Conservation (phyloP, 2,113 vertebrate species). For the Diadophis punctatus region DNA sequence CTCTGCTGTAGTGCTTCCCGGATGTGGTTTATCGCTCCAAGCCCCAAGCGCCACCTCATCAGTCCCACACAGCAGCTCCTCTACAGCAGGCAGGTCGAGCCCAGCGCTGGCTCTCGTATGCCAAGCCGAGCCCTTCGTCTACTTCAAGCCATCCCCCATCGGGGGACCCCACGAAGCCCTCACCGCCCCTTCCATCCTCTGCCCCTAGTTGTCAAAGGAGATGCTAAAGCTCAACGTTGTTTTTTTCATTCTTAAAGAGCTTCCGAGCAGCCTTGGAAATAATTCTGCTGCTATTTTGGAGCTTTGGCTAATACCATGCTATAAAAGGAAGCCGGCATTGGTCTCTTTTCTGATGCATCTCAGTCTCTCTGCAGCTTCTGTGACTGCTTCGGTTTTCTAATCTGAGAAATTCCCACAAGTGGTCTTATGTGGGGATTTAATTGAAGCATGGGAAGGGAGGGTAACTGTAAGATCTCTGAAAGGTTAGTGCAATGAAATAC, state of each 20-base stretch:
- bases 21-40: too few species aligned
- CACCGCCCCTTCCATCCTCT: too few species aligned
- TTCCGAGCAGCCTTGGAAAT: background rate
- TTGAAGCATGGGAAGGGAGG: background rate
- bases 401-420: background rate
- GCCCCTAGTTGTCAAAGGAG: background rate
- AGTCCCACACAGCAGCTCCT: too few species aligned
- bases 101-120: too few species aligned
- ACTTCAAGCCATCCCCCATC: too few species aligned
- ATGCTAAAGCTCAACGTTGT: slow-evolving; percentile 3
- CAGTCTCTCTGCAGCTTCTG: background rate
- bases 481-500: background rate
- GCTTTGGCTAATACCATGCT: background rate
- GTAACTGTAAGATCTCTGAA: background rate
- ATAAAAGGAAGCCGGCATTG: background rate
- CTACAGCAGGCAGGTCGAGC: too few species aligned
- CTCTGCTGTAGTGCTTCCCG: too few species aligned
- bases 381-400: background rate
- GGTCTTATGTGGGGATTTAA: background rate
- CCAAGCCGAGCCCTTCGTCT: too few species aligned
- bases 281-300: background rate
- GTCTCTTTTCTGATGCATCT: background rate
- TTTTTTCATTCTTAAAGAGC: background rate
- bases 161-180: too few species aligned
- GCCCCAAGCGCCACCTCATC: too few species aligned